Evolutionary conservation across 1,140 invertebrate genomes (phyloP), one percentile per base, ranked within the genome.

Genomic region (Pseudomyrmex concolor): DNA sequence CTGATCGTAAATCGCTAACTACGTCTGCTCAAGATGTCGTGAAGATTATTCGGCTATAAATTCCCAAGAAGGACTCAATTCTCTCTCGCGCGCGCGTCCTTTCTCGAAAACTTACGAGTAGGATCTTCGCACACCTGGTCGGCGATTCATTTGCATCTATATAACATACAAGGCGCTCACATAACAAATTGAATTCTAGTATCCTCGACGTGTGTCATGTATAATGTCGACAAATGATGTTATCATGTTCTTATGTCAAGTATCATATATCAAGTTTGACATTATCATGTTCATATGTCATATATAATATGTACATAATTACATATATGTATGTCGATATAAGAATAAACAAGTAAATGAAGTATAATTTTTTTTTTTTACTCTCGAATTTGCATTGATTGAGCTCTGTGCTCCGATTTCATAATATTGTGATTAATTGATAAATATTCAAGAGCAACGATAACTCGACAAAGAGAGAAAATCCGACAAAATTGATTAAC

Each of bases 1-100:
- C 51, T 57, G 70, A 68, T 84, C 76, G 63, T 81, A 86, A 57
- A 25, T 55, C n/a, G 13, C 59, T 25, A n/a, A 13, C n/a, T 48
- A 3, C 12, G 34, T 34, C 15, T 43, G 60, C 54, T 45, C 59
- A 63, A 81, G 73, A 73, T 50, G 74, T 72, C 63, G 45, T 85
- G 62, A 76, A 76, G 59, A 85, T 85, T 66, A 83, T 76, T 60
- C 83, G 60, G 22, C 81, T 81, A 71, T 84, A 86, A 86, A 88
- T 80, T 54, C 60, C 85, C 60, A 71, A 70, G 64, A 57, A 83
- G 62, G 64, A 84, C 45, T 64, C 59, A 67, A 86, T 74, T 50
- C 34, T 34, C 34, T 34, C 34, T 4, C 43, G 68, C 22, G 19
- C 54, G 73, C 60, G 68, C 86, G 50, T 71, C 5, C 34, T 34